Base-by-base conservation (phyloP, 2,888 invertebrate genomes). In the Piscicola geometra region DNA sequence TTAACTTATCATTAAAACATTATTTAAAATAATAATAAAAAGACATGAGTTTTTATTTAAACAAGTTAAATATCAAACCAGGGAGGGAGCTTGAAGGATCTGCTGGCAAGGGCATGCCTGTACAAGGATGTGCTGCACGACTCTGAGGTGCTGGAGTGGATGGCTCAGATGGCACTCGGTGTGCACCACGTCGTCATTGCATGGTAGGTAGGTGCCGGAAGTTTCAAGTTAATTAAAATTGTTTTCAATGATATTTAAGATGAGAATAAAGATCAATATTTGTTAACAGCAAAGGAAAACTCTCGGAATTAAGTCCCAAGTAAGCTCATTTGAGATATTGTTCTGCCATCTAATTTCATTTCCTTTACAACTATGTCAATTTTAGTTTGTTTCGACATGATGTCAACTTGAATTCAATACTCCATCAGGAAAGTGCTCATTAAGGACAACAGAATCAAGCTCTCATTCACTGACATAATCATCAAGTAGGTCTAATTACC, bases 81-180 rank as follows among this genome's bases (percentile, higher is more conserved):
- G 72, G 72, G 72, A 33, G 72, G 72, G 33, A 56, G 56, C 28
- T 56, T 72, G 21, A 50, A 56, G 18, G 72, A 50, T 18, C 30
- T 72, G 56, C 30, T 72, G 15, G 30, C 33, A n/a, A 41, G 72
- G 32, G 72, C 56, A n/a, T 28, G 32, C 21, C 52, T 52, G 21
- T 72, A 72, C 21, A 21, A 60, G 1, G 72, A 72, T n/a, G 72
- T 72, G 28, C 21, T 72, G 12, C 52, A 72, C 30, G 72, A 72
- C 18, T 56, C 72, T 3, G 72, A 72, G 35, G 50, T 56, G 28
- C 52, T 72, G 25, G 52, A 72, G 32, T 72, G 72, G 72, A 25
- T 56, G 0, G 35, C 30, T 30, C 72, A 72, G 56, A 60, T 50
- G 25, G 1, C 25, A 18, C 56, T 72, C 18, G 56, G 41, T 25